Conservation (phyloP, 2,888 invertebrate genomes). For the Pyrochroa serraticornis region DNA sequence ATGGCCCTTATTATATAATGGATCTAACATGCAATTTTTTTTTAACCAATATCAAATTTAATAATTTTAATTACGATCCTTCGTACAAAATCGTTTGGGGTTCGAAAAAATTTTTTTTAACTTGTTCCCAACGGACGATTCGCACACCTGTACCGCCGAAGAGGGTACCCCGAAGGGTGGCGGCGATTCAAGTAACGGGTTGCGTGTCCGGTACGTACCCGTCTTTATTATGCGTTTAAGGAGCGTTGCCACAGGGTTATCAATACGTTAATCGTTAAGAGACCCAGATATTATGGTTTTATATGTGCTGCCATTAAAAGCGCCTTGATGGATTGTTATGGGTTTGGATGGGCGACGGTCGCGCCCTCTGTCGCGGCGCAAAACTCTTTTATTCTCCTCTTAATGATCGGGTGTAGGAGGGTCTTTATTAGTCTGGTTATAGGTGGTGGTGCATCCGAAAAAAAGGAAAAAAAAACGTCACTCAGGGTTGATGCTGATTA, state of each 20-base stretch:
- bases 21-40: conserved; percentile 41
- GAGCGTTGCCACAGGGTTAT: conserved; percentile 2
- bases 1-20: conserved; percentile 44
- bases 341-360: conserved; percentile 17
- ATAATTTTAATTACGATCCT: conserved; percentile 45
- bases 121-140: conserved; percentile 2
- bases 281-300: conserved; percentile 12
- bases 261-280: conserved; percentile 15
- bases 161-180: not conserved
- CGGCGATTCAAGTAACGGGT: not conserved
- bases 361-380: conserved; percentile 17
- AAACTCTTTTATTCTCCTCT: conserved; percentile 18
- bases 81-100: conserved; percentile 31
- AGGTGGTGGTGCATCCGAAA: too few species aligned
- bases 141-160: conserved; percentile 11
- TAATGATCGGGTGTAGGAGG: conserved; percentile 20
- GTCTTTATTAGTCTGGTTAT: not conserved
- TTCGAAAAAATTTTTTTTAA: not conserved
- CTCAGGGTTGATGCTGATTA: too few species aligned
- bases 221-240: conserved; percentile 17
- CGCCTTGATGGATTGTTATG: conserved; percentile 35
- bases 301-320: conserved; percentile 30
- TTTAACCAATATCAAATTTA: conserved; percentile 38
- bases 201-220: conserved; percentile 10
- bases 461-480: too few species aligned